Evolutionary conservation across 2,888 invertebrate genomes (phyloP).

Genomic region (Euzetes globulus): DNA sequence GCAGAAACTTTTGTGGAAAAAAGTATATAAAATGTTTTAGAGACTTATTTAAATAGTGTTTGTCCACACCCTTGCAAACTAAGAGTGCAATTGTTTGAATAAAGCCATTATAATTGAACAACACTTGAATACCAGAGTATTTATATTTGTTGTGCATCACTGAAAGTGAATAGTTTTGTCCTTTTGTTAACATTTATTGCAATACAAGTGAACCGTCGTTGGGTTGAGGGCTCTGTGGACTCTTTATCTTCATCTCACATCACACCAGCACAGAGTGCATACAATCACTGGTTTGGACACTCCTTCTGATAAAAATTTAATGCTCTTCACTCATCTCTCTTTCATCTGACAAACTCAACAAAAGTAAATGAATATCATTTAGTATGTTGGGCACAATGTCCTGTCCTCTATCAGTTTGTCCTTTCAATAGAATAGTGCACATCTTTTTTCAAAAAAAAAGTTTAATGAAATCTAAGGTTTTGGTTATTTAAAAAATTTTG

Average conservation of each 20-base stretch:
- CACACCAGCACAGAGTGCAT: not conserved
- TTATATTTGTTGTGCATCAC: slow-evolving; percentile 29
- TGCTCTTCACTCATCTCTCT: slow-evolving; percentile 16
- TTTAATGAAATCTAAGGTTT: too few species aligned
- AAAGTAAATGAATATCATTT: slow-evolving; percentile 25
- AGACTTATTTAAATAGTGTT: slow-evolving; percentile 17
- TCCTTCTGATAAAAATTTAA: slow-evolving; percentile 24
- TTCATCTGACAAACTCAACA: slow-evolving; percentile 16
- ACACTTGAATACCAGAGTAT: slow-evolving; percentile 23
- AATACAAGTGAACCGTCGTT: slow-evolving; percentile 2
- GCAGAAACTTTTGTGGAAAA: not conserved
- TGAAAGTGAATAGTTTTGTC: slow-evolving; percentile 25
- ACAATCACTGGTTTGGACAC: not conserved
- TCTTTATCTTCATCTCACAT: slow-evolving; percentile 14
- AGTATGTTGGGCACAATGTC: not conserved
- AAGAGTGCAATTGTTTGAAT: slow-evolving; percentile 15
- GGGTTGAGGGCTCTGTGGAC: slow-evolving; percentile 13
- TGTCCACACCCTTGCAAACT: slow-evolving; percentile 3
- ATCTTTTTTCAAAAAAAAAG: not conserved
- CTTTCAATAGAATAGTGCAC: not conserved
- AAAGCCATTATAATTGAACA: slow-evolving; percentile 25
- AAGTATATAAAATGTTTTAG: slow-evolving; percentile 1
- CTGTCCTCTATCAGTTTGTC: not conserved
- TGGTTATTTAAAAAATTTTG: too few species aligned
- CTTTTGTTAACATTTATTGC: slow-evolving; percentile 7